Evolutionary conservation across 2,888 invertebrate species (phyloP), one percentile per base, ranked within the genome.

Genomic region (Mesorhabditis belari): DNA sequence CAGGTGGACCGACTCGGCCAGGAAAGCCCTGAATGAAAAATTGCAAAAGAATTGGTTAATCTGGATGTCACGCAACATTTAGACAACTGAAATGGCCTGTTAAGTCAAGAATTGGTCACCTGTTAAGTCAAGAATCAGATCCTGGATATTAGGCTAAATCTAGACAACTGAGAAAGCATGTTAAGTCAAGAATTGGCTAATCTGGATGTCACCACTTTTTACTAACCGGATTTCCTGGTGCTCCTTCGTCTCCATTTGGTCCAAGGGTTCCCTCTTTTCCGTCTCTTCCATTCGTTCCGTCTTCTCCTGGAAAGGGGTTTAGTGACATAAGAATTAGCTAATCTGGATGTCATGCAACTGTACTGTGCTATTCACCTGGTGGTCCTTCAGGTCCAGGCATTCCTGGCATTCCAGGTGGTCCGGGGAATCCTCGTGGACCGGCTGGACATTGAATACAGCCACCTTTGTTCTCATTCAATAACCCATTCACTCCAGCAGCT

Each of bases 381-480:
- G 66, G 62, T 62, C 73, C 73, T 55, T 64, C 65, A 55, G 70
- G 67, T 69, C 73, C 73, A 56, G 71, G 64, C 25, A 60, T 62
- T 60, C 73, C 73, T 49, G 70, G 63, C 21, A 64, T 62, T 62
- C 73, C 75, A 35, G 64, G 65, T 26, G 66, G 65, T 65, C 75
- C 75, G 54, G 70, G 69, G 44, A 60, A 57, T 58, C 74, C 74
- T 52, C 65, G 69, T 59, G 65, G 65, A 57, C 71, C 74, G 12
- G 44, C 44, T 35, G 2, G 44, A 35, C 44, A 35, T 35, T 35
- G 44, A 2, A 35, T 35, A 35, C 44, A 35, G 12, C 44, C 44
- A 17, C 44, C 44, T n/a, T n/a, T 9, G n/a, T 35, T 35, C 12
- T 35, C 44, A 35, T 35, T 35, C 1, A 35, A n/a, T 17, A 35